phyloP scores from a whole-genome alignment of 2,888 invertebrate species.

The Lamellibrachia columna region DNA sequence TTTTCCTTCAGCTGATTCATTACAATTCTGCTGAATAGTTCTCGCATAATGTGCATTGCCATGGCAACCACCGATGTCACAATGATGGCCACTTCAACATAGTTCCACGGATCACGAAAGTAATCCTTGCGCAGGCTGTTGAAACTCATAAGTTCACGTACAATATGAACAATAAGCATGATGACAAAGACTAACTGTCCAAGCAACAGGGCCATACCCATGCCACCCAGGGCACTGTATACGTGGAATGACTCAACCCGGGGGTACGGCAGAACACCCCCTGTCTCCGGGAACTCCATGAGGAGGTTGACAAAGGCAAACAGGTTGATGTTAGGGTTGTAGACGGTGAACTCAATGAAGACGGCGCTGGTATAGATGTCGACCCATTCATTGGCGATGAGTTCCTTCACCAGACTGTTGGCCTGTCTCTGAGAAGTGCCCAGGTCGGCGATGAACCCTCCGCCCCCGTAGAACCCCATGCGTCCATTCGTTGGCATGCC shows the following conservation, averaged over 20 bases:
- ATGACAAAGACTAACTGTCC: conserved; percentile 36
- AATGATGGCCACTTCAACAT: conserved; percentile 55
- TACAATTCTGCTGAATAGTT: conserved; percentile 23
- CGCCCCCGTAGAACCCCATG: conserved; percentile 40
- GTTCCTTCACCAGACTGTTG: conserved; percentile 26
- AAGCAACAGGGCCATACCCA: conserved; percentile 27
- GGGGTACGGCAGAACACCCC: conserved; percentile 48
- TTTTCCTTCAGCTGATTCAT: background rate
- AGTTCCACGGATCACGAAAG: conserved; percentile 59
- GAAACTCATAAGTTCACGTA: conserved; percentile 34
- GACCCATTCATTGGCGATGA: conserved; percentile 33
- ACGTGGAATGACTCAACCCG: conserved; percentile 45
- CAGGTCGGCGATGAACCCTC: conserved; percentile 43
- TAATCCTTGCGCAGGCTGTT: conserved; percentile 34
- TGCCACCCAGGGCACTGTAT: conserved; percentile 34
- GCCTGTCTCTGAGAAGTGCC: conserved; percentile 34
- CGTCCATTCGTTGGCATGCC: conserved; percentile 33
- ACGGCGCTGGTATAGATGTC: conserved; percentile 37
- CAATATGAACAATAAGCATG: conserved; percentile 36
- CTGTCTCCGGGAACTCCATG: conserved; percentile 55
- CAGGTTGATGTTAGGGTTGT: conserved; percentile 52
- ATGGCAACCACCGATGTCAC: conserved; percentile 56
- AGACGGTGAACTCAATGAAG: conserved; percentile 37
- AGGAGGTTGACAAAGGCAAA: conserved; percentile 52
- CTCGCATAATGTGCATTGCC: conserved; percentile 44